Conservation (phyloP, 37 sponge, comb jelly and placozoan genomes). For the Tethya wilhelma region DNA sequence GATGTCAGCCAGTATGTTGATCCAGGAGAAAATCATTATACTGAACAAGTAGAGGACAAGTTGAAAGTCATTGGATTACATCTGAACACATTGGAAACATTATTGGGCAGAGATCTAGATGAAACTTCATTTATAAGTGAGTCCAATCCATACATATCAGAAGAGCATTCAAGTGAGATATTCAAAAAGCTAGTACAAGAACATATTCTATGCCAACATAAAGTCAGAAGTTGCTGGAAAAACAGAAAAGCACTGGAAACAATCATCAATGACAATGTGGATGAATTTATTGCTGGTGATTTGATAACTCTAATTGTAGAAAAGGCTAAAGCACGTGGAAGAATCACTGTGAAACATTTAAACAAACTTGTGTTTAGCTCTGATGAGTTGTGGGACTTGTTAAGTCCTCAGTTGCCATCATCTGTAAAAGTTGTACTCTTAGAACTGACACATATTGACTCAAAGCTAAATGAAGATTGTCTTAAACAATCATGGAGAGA, state of each 20-base stretch:
- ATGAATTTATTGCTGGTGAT: neutral
- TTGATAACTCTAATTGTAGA: neutral
- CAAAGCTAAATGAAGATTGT: neutral
- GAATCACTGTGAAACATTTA: neutral
- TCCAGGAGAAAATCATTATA: neutral
- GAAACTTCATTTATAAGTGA: constrained; percentile 10
- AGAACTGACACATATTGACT: neutral
- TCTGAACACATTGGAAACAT: neutral
- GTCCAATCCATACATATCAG: neutral
- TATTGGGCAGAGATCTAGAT: neutral
- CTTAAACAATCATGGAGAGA: neutral
- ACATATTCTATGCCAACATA: neutral
- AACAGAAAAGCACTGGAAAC: neutral
- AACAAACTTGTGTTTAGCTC: neutral
- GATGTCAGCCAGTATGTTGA: constrained; percentile 9
- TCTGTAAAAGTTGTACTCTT: constrained; percentile 5
- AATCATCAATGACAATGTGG: neutral
- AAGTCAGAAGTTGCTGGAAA: constrained; percentile 4
- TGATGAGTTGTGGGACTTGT: neutral
- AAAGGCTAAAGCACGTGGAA: neutral
- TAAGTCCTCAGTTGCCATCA: neutral
- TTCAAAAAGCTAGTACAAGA: neutral
- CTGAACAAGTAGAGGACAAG: constrained; percentile 1
- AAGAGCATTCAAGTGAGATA: neutral
- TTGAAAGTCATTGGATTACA: constrained; percentile 4